Evolutionary conservation across 2,113 vertebrate genomes (phyloP).

Genomic region (Dromiciops gliroides): DNA sequence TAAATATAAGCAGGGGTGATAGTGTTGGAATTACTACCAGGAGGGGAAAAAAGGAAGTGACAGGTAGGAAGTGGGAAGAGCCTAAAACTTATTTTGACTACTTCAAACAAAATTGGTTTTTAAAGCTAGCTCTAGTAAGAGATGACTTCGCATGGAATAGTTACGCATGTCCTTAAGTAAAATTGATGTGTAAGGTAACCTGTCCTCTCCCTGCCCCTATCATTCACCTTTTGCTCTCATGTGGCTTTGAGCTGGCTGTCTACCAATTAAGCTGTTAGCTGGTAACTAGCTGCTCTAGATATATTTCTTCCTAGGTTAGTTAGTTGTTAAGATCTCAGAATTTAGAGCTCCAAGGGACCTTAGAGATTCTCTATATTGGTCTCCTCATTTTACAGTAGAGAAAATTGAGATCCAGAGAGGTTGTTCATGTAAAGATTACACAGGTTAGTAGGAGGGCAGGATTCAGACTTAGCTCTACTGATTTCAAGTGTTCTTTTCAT

Average conservation of each 20-base stretch:
- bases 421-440: not conserved
- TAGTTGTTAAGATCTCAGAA: not conserved
- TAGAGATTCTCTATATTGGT: not conserved
- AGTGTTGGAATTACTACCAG: not conserved
- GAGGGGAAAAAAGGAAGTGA: not conserved
- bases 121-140: not conserved
- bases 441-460: not conserved
- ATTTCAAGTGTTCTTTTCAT: not conserved
- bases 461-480: not conserved
- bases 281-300: too few relatives aligned
- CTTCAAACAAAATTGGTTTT: not conserved
- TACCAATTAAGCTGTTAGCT: too few relatives aligned
- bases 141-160: not conserved
- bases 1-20: not conserved
- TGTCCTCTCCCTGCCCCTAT: not conserved
- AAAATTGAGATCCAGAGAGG: not conserved
- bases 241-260: too few relatives aligned
- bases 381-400: conserved; percentile 21
- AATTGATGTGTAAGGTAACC: not conserved
- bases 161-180: not conserved
- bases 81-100: not conserved
- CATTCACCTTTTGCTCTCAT: not conserved
- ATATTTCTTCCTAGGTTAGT: too few relatives aligned
- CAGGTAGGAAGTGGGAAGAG: not conserved
- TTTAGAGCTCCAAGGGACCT: not conserved